phyloP scores from a whole-genome alignment of 2,888 invertebrate genomes.

The Nymphalis polychloros region DNA sequence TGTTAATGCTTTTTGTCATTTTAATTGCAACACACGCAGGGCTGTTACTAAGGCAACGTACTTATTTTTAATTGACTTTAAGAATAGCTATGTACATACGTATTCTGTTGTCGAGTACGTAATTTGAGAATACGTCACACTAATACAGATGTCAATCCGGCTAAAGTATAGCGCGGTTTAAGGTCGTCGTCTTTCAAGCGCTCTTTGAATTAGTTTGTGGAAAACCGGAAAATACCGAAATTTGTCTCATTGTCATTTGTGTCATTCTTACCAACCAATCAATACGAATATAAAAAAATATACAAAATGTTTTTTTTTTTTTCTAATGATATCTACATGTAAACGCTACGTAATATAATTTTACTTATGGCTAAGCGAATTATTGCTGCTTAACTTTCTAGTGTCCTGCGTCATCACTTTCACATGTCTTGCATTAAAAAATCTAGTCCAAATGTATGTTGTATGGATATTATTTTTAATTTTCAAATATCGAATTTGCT shows the following conservation, averaged over 20 bases:
- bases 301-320: neutral
- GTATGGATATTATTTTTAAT: neutral
- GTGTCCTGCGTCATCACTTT: constrained; percentile 21
- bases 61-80: constrained; percentile 7
- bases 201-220: neutral
- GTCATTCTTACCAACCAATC: too few relatives aligned
- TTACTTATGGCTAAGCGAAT: constrained; percentile 30
- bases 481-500: neutral
- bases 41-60: constrained; percentile 36
- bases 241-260: too few relatives aligned
- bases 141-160: neutral
- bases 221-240: too few relatives aligned
- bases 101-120: constrained; percentile 8
- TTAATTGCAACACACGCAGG: constrained; percentile 6
- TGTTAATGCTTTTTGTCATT: neutral
- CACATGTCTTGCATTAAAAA: neutral
- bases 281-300: too few relatives aligned
- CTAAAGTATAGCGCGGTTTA: neutral
- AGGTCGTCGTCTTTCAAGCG: neutral
- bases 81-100: neutral
- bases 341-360: neutral
- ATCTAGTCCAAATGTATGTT: neutral
- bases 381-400: constrained; percentile 27
- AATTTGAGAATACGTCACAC: constrained; percentile 3
- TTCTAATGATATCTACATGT: neutral